Percentiles rank a stretch among this genome's conserved stretches.
These are phyloP conservation scores for Coregonus sp. DNA, from an alignment of 2,797 vertebrate species.

Conservation along the genomic window DNA sequence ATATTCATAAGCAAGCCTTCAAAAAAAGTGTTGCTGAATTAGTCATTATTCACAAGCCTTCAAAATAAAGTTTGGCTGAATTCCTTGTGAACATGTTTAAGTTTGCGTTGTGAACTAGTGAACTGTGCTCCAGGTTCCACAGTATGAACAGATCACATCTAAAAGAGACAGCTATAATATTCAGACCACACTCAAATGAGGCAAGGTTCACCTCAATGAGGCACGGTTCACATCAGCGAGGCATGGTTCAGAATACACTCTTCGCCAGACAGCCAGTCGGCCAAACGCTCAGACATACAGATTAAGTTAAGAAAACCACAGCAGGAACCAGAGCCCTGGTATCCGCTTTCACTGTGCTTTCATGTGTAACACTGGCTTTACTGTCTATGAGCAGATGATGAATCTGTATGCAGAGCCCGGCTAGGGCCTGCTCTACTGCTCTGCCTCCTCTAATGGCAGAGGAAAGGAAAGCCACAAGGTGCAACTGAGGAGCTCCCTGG, in stretches of 20 bases:
- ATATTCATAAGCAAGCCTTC: neutral
- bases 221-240: too few relatives aligned
- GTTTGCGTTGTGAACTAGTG: neutral
- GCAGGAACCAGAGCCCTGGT: too few relatives aligned
- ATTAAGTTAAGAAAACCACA: too few relatives aligned
- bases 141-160: conserved; percentile 1
- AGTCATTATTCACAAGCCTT: neutral
- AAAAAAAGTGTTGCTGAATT: neutral
- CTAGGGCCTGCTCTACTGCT: conserved; percentile 26
- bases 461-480: too few relatives aligned
- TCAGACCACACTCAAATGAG: neutral
- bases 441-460: conserved; percentile 32
- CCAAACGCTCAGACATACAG: conserved; percentile 36
- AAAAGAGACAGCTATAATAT: neutral
- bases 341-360: too few relatives aligned
- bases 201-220: too few relatives aligned
- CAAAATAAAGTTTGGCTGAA: too few relatives aligned
- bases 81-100: neutral
- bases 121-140: conserved; percentile 3
- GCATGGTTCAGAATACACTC: too few relatives aligned
- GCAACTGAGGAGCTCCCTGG: conserved; percentile 36
- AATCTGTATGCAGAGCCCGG: conserved; percentile 27
- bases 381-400: conserved; percentile 52
- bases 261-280: neutral
- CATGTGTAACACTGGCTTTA: conserved; percentile 40